A percentile compares a stretch with the other conserved stretches of the same genome.
phyloP scores from a whole-genome alignment of 2,888 invertebrate genomes.

The Strigamia maritima region DNA sequence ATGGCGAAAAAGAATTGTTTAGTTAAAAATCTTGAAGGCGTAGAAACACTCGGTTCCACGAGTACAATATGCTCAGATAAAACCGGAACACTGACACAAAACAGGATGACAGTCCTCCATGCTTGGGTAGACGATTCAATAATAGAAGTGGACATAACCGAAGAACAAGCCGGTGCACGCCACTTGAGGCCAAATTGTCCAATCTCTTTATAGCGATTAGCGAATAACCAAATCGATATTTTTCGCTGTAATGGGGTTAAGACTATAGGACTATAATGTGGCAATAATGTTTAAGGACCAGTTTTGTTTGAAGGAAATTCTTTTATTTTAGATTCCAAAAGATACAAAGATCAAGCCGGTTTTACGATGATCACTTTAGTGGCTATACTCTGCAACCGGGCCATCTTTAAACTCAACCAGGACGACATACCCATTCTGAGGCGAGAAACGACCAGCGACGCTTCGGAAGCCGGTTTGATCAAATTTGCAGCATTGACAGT shows the following conservation, averaged over 20 bases:
- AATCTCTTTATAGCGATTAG: too few relatives aligned
- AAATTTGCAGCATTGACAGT: conserved; percentile 51
- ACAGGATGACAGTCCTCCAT: conserved; percentile 58
- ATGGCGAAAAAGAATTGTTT: conserved; percentile 43
- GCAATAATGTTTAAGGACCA: too few relatives aligned
- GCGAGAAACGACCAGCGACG: conserved; percentile 59
- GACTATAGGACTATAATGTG: too few relatives aligned
- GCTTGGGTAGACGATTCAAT: conserved; percentile 55
- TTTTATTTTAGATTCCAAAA: conserved; percentile 34
- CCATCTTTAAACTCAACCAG: conserved; percentile 72
- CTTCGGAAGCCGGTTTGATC: conserved; percentile 52
- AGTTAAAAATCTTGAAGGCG: conserved; percentile 53
- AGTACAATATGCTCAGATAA: conserved; percentile 47
- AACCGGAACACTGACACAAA: conserved; percentile 54
- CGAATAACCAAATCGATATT: too few relatives aligned
- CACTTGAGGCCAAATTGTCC: too few relatives aligned
- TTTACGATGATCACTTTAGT: too few relatives aligned
- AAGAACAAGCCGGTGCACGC: conserved; percentile 37
- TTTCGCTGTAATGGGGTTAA: too few relatives aligned
- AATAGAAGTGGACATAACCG: conserved; percentile 50
- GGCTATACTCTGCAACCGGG: conserved; percentile 38
- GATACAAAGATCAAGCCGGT: conserved; percentile 37
- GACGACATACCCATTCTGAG: conserved; percentile 82
- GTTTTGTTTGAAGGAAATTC: too few relatives aligned
- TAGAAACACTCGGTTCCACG: conserved; percentile 58